These are phyloP conservation scores for Condylostylus longicornis DNA, from an alignment of 1,140 invertebrate species.

Conservation along the genomic window DNA sequence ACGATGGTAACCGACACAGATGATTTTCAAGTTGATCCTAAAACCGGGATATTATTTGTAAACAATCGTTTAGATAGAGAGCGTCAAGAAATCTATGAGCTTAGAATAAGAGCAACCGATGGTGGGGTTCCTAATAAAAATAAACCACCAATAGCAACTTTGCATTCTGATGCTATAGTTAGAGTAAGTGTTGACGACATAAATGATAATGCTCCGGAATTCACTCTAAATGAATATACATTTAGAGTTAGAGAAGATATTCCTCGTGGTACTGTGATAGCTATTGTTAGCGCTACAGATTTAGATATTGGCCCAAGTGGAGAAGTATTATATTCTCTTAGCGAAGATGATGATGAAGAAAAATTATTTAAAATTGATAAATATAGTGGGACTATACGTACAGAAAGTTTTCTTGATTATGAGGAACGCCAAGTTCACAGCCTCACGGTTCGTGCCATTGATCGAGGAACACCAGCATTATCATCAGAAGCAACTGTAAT, in stretches of 20 bases:
- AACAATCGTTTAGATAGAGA: constrained; percentile 69
- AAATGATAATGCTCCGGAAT: constrained; percentile 80
- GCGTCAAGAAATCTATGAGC: constrained; percentile 61
- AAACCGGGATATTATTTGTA: constrained; percentile 61
- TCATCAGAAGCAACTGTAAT: constrained; percentile 59
- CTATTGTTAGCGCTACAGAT: constrained; percentile 71
- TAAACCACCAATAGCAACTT: constrained; percentile 32
- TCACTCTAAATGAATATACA: constrained; percentile 54
- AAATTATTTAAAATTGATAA: constrained; percentile 57
- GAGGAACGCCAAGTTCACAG: constrained; percentile 79
- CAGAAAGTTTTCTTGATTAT: constrained; percentile 62
- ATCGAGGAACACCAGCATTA: constrained; percentile 58
- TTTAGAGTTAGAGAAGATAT: constrained; percentile 84
- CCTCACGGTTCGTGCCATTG: constrained; percentile 64
- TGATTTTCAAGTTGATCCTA: constrained; percentile 69
- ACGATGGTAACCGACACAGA: constrained; percentile 60
- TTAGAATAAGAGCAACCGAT: constrained; percentile 71
- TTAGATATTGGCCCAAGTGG: constrained; percentile 71
- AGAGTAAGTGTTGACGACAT: constrained; percentile 72
- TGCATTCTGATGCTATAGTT: constrained; percentile 63
- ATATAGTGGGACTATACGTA: constrained; percentile 67
- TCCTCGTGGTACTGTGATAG: constrained; percentile 71
- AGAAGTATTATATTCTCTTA: constrained; percentile 55
- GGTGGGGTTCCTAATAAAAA: constrained; percentile 38
- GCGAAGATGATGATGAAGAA: constrained; percentile 45